These are phyloP conservation scores for Cephus sareptanus DNA, from an alignment of 2,888 invertebrate species.

Conservation along the genomic window DNA sequence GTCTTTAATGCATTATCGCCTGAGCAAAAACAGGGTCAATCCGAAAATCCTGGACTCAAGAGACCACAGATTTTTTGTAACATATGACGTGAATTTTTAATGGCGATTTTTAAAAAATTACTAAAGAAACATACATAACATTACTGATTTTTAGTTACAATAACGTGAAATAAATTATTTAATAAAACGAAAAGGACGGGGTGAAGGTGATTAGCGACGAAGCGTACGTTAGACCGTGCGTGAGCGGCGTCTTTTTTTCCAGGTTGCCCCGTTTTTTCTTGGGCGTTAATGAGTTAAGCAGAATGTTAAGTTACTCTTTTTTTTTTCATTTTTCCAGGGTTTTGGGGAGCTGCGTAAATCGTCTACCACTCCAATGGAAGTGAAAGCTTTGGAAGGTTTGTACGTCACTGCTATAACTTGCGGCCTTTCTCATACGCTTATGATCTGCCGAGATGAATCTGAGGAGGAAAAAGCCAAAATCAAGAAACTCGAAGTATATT, in stretches of 20 bases:
- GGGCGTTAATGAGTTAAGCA: background rate
- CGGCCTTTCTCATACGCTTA: conserved; percentile 87
- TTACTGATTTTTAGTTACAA: too few species aligned
- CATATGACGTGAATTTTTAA: background rate
- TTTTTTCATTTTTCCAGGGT: conserved; percentile 70
- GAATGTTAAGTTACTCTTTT: conserved; percentile 5
- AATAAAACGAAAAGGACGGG: too few species aligned
- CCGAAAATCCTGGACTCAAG: too few species aligned
- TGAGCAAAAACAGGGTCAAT: too few species aligned
- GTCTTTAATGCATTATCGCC: background rate
- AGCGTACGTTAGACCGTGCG: too few species aligned
- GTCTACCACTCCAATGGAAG: conserved; percentile 88
- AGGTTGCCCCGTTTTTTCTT: too few species aligned
- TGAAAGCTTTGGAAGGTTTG: conserved; percentile 79
- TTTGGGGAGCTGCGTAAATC: conserved; percentile 91
- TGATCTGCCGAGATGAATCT: conserved; percentile 75
- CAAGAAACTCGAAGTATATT: conserved; percentile 70
- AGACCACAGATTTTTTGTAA: too few species aligned
- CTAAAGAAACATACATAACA: too few species aligned
- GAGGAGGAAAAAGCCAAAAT: conserved; percentile 75
- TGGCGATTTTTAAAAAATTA: too few species aligned
- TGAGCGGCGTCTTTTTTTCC: too few species aligned
- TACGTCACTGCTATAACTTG: conserved; percentile 83
- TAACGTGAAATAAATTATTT: too few species aligned
- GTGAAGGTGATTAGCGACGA: too few species aligned